A percentile compares a stretch with the other conserved stretches of the same genome.
phyloP scores from a whole-genome alignment of 2,113 vertebrate species.

The Mixornis gularis region DNA sequence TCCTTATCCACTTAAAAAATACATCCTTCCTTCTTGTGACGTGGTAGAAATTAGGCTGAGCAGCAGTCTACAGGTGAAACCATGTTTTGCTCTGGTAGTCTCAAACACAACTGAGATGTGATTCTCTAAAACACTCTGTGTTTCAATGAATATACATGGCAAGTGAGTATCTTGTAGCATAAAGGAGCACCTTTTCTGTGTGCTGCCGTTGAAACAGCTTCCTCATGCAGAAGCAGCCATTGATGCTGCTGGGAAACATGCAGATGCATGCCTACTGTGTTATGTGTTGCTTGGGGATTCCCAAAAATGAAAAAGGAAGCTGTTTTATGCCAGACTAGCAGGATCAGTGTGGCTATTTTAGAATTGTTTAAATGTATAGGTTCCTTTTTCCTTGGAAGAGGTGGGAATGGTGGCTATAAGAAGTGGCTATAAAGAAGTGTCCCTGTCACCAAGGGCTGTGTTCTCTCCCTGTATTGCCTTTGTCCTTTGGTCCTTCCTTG shows the following conservation, averaged over 20 bases:
- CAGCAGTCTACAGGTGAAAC: not conserved
- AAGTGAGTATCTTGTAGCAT: not conserved
- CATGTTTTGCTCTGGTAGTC: not conserved
- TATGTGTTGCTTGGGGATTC: not conserved
- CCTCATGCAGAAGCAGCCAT: fast-evolving
- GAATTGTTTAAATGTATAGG: not conserved
- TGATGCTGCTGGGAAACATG: not conserved
- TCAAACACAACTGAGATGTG: not conserved
- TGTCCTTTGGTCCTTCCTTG: not conserved
- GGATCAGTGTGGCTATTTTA: not conserved
- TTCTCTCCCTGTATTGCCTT: not conserved
- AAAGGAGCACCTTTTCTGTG: not conserved
- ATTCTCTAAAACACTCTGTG: not conserved
- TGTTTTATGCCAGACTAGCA: not conserved
- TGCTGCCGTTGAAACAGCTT: not conserved
- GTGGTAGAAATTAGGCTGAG: not conserved
- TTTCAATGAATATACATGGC: not conserved
- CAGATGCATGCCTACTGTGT: not conserved
- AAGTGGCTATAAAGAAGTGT: not conserved
- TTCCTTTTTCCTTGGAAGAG: not conserved
- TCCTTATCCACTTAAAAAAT: not conserved
- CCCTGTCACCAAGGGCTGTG: not conserved
- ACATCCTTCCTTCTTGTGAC: not conserved
- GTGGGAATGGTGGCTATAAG: not conserved
- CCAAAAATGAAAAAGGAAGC: not conserved